Evolutionary conservation across 2,113 vertebrate genomes (phyloP), one percentile per base, ranked within the genome.

Genomic region (Petrocephalus microphthalmus): DNA sequence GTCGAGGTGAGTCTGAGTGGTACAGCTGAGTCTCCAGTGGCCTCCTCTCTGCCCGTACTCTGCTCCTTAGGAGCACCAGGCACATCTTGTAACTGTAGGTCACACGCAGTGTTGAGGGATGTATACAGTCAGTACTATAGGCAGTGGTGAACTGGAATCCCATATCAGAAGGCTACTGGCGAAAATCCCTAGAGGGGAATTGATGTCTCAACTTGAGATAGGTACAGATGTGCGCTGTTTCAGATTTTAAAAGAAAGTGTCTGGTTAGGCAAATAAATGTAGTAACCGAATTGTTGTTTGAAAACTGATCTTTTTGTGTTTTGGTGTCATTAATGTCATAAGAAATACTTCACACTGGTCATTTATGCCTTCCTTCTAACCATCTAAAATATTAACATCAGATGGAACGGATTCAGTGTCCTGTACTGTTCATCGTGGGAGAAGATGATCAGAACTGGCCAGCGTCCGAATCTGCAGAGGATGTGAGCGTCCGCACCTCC

Each of bases 381-480:
- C 20, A 22, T 42, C 45, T 37, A 37, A 45, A 3, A 0, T 83
- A 3, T 49, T 42, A 2, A 20, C 0, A 3, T 83, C 8, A 96
- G 95, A 82, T 96, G 84, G 94, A 93, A 25, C 88, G 64, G 37
- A 82, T 96, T 29, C 88, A 85, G 88, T 94, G 94, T 91, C 95
- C 95, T 57, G 85, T 96, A 87, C 11, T 96, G 90, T 53, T 96
- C 74, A 89, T 95, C 4, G 92, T 93, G 15, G 95, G 95, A 2
- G 93, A 94, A 60, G 95, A 96, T 37, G 95, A 96, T 91, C 94
- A 96, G 87, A 96, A 94, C 92, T 95, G 93, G 92, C 91, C 95
- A 0, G 13, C 94, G 8, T 0, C 5, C 0, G 95, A 95, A 83
- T 95, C 94, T 78, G 94, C 94, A 33, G 7, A 88, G 51, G 95